Evolutionary conservation across 2,113 vertebrate species (phyloP), one percentile per base, ranked within the genome.

Genomic region (Tyto alba): DNA sequence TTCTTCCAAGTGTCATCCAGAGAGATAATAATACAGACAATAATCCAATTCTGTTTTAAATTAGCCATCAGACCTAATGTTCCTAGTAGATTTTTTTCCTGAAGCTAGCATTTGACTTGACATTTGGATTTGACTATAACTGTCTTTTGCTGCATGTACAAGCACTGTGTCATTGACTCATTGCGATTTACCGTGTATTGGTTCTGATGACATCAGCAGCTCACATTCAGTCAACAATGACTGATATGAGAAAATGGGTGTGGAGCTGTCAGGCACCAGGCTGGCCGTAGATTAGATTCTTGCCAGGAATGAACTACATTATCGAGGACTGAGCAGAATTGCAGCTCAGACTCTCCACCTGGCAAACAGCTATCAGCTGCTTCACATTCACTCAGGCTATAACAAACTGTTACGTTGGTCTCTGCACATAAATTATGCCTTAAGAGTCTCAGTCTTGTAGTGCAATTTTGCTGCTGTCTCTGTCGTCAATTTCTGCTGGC

Each of bases 321-420:
- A 69, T 10, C 4, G 1, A 38, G 56, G 27, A 19, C 30, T 15
- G 48, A 56, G 86, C 60, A 26, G 53, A 63, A 30, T n/a, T 26
- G 34, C 57, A 69, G 72, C 13, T 57, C 55, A 34, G 60, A 25
- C 16, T 21, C 56, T 36, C n/a, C 30, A 52, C 68, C 62, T 66
- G 32, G 59, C 55, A 32, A 18, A 55, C 17, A 50, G 17, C 66
- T 67, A 45, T 43, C 18, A 45, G 68, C 63, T 29, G 36, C 53
- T 7, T 43, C 17, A 16, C 57, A 17, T 10, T 6, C 32, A 34
- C 25, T 10, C 53, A 10, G 29, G 27, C 38, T 45, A 2, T 22
- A 23, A 19, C 40, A 47, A 55, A 40, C 15, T 41, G 22, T 48
- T 9, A 17, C 0, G 0, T 4, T 41, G 53, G 8, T 34, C 15